phyloP scores from a whole-genome alignment of 2,113 vertebrate species.

The Ancistrus triradiatus region DNA sequence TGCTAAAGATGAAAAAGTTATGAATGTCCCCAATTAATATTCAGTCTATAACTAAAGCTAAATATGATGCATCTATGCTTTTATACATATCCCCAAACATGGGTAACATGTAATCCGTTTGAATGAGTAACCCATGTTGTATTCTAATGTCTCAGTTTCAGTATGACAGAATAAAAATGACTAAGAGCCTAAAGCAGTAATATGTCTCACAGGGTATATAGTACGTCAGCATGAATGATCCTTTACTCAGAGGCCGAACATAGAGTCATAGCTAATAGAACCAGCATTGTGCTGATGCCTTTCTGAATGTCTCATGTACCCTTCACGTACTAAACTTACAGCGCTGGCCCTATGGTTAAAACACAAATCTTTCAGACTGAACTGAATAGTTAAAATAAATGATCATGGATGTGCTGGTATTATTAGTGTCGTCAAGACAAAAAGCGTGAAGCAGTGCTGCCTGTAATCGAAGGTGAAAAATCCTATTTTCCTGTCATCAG shows the following conservation, averaged over 20 bases:
- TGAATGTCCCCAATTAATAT: not conserved
- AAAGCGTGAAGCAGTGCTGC: constrained; percentile 14
- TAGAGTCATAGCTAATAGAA: not conserved
- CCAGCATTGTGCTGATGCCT: not conserved
- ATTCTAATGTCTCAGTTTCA: constrained; percentile 3
- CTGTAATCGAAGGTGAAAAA: constrained; percentile 22
- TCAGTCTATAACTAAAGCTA: not conserved
- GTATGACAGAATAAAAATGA: constrained; percentile 12
- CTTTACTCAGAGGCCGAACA: constrained; percentile 20
- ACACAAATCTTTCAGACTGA: constrained; percentile 8
- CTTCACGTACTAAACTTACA: constrained; percentile 32
- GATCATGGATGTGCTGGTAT: not conserved
- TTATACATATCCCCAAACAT: not conserved
- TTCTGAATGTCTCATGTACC: constrained; percentile 7
- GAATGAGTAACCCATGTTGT: not conserved
- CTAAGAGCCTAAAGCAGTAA: not conserved
- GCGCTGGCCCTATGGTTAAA: not conserved
- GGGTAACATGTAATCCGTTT: not conserved
- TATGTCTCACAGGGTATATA: too few relatives aligned
- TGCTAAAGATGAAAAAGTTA: not conserved
- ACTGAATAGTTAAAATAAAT: not conserved
- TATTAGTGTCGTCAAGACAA: constrained; percentile 5
- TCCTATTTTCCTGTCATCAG: constrained; percentile 36
- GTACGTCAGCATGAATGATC: constrained; percentile 5
- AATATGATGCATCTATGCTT: not conserved